These are phyloP conservation scores for Apostichopus japonicus DNA, from an alignment of 35 echinoderm and acorn worm genomes.

Conservation along the genomic window DNA sequence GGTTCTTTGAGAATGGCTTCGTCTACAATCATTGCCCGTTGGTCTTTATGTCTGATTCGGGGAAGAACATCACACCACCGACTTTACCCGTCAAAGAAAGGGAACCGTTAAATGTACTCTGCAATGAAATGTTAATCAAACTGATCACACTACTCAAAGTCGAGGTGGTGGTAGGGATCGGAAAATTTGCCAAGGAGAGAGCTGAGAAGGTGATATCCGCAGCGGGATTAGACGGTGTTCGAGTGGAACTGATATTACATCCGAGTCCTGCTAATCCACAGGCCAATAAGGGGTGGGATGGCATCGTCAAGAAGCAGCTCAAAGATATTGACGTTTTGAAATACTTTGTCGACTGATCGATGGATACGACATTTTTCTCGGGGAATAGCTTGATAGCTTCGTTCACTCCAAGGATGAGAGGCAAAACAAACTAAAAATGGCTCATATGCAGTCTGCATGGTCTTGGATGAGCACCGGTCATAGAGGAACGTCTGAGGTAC, in stretches of 20 bases:
- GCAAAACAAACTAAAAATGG: no score
- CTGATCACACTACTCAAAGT: slow-evolving; percentile 71
- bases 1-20: slow-evolving; percentile 82
- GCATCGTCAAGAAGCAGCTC: slow-evolving; percentile 74
- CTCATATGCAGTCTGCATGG: no score
- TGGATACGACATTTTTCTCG: no score
- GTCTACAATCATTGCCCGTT: slow-evolving; percentile 96
- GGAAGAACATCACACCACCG: slow-evolving; percentile 94
- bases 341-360: slow-evolving; percentile 69
- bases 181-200: slow-evolving; percentile 88
- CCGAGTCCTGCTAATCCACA: slow-evolving; percentile 88
- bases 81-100: slow-evolving; percentile 70
- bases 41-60: slow-evolving; percentile 83
- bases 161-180: slow-evolving; percentile 89
- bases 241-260: slow-evolving; percentile 80
- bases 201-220: slow-evolving; percentile 67
- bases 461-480: no score
- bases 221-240: slow-evolving; percentile 74
- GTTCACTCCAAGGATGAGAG: no score
- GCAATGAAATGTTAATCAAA: slow-evolving; percentile 78
- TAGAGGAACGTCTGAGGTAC: no score
- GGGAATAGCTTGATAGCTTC: no score
- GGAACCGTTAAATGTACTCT: slow-evolving; percentile 73
- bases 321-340: slow-evolving; percentile 79
- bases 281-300: slow-evolving; percentile 90